Percentiles rank a stretch among this genome's conserved stretches.
These are phyloP conservation scores for Ammodytes dubius DNA, from an alignment of 2,113 vertebrate genomes.

Conservation along the genomic window DNA sequence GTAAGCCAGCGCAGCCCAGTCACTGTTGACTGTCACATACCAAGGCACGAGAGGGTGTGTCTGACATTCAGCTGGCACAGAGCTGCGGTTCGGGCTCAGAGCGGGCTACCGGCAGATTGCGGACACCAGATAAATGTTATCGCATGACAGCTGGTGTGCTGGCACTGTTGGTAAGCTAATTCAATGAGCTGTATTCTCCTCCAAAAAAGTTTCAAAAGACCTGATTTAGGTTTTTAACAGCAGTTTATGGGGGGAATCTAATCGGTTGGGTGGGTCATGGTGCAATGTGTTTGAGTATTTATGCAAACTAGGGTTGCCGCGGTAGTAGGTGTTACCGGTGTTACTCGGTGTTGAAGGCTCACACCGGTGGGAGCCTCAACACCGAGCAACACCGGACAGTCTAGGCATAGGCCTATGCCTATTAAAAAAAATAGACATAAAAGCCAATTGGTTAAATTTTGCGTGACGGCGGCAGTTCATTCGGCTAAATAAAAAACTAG, in stretches of 20 bases:
- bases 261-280: not conserved
- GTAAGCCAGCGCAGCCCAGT: constrained; percentile 45
- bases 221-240: not conserved
- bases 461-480: no score
- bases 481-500: no score
- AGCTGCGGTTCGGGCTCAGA: constrained; percentile 42
- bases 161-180: constrained; percentile 22
- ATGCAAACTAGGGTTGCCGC: no score
- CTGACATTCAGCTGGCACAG: constrained; percentile 63
- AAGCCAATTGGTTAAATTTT: no score
- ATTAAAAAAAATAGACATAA: no score
- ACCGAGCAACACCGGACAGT: no score
- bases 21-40: constrained; percentile 69
- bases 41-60: constrained; percentile 68
- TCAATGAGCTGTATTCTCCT: constrained; percentile 12
- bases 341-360: no score
- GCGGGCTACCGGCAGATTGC: constrained; percentile 37
- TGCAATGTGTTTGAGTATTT: not conserved
- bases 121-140: constrained; percentile 61
- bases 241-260: not conserved
- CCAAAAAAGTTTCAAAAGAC: not conserved
- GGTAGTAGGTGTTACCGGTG: no score
- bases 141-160: constrained; percentile 50
- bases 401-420: no score
- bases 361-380: no score